phyloP scores from a whole-genome alignment of 2,888 invertebrate species.

The Siphlonurus alternatus region DNA sequence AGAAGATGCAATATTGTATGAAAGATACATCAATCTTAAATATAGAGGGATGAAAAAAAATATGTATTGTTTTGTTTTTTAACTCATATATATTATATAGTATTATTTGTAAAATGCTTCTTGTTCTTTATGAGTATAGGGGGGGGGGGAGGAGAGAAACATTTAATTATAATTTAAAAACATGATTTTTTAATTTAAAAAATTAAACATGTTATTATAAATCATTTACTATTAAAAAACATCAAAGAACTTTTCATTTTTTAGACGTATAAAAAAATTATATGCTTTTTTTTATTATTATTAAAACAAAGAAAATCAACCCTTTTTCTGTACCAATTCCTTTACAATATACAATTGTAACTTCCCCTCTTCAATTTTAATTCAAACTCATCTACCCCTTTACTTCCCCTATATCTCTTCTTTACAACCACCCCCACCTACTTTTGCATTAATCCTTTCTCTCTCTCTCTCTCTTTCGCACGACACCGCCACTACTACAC shows the following conservation, averaged over 20 bases:
- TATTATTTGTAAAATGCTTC: too few relatives aligned
- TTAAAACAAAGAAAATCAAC: slow-evolving; percentile 1
- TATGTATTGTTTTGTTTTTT: too few relatives aligned
- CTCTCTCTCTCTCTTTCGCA: not conserved
- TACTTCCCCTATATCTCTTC: not conserved
- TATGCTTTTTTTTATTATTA: not conserved
- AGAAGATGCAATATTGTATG: too few relatives aligned
- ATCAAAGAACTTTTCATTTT: not conserved
- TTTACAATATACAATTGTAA: not conserved
- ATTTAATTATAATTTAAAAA: not conserved
- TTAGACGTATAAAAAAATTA: not conserved
- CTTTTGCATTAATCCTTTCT: not conserved
- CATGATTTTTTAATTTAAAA: not conserved
- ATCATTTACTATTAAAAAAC: not conserved
- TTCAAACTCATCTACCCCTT: not conserved
- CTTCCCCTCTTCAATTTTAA: not conserved
- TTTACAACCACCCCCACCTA: too few relatives aligned
- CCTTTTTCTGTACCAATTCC: not conserved
- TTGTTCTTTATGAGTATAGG: too few relatives aligned
- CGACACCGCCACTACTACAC: too few relatives aligned
- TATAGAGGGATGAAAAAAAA: too few relatives aligned
- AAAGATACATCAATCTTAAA: too few relatives aligned
- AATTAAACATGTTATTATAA: not conserved
- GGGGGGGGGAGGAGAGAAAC: not conserved
- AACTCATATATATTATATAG: too few relatives aligned